Evolutionary conservation across 2,888 invertebrate species (phyloP), one percentile per base, ranked within the genome.

Genomic region (Drosophila picticornis): DNA sequence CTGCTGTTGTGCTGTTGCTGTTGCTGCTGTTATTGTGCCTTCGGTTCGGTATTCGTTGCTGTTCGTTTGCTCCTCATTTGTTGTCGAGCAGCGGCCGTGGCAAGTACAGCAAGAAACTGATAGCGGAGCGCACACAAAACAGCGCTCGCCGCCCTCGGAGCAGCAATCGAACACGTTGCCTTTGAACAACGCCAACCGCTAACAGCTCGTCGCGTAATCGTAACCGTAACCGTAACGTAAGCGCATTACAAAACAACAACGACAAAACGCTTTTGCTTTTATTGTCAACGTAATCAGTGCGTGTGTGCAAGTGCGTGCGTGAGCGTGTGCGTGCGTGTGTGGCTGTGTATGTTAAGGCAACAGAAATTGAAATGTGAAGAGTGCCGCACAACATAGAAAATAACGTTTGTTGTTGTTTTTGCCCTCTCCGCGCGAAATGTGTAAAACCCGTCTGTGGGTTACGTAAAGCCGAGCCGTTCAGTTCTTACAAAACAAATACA

Each of bases 21-120:
- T 32, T 43, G 43, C 46, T 46, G 46, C 46, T 46, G 25, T 31
- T 32, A 32, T 34, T 40, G 27, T 38, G 55, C 40, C 38, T 65
- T 25, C 51, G 55, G 48, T 40, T 56, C 34, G 46, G 46, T 46
- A 25, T 46, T 46, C 46, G 16, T 22, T 16, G 16, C 46, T 25
- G 25, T 57, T 46, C 9, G 25, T 27, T 56, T n/a, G 51, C 43
- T 55, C 48, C 72, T 84, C 89, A 91, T 89, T 90, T 88, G 88
- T 83, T 88, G 80, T 82, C 83, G 74, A 90, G 81, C 91, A 90
- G 83, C 88, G 90, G 87, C 91, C 89, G 86, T 90, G 91, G 77
- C 81, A 87, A 84, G 89, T 83, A 81, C 72, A 70, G 64, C 67
- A 52, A 77, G 46, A 40, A 56, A 63, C 56, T 81, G 62, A 50